Evolutionary conservation across 2,113 vertebrate species (phyloP).

Genomic region (Trematocara zebra): DNA sequence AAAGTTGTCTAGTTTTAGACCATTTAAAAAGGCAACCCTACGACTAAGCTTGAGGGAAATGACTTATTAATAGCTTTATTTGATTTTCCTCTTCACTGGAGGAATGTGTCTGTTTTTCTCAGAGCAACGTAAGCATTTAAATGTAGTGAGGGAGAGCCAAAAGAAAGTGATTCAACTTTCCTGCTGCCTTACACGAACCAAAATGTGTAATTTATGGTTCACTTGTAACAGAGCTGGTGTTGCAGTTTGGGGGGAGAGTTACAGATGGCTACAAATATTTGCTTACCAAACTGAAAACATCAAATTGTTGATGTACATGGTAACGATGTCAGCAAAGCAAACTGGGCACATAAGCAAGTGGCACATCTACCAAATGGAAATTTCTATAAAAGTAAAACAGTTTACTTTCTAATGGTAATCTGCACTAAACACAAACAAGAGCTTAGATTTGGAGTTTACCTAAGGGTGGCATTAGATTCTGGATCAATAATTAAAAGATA

Average conservation of each 20-base stretch:
- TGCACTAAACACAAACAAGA: neutral
- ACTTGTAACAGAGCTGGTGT: neutral
- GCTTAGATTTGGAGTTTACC: neutral
- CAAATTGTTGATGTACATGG: neutral
- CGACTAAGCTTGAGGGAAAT: neutral
- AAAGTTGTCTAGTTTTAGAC: neutral
- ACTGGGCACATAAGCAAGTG: neutral
- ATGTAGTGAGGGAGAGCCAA: neutral
- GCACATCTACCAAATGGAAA: neutral
- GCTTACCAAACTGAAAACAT: neutral
- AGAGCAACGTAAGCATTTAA: neutral
- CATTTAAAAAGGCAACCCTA: neutral
- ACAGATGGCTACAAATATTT: neutral
- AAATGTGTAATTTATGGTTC: neutral
- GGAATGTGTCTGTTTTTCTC: neutral
- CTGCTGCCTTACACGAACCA: neutral
- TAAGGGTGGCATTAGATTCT: neutral
- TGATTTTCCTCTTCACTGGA: neutral
- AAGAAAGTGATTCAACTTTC: neutral
- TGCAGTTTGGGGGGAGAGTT: neutral
- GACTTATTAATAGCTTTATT: neutral
- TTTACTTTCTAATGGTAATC: neutral
- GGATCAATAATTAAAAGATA: neutral
- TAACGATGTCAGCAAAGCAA: neutral
- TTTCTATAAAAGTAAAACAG: neutral